Base-by-base conservation (phyloP, 2,888 invertebrate genomes). In the Catocala sponsa region DNA sequence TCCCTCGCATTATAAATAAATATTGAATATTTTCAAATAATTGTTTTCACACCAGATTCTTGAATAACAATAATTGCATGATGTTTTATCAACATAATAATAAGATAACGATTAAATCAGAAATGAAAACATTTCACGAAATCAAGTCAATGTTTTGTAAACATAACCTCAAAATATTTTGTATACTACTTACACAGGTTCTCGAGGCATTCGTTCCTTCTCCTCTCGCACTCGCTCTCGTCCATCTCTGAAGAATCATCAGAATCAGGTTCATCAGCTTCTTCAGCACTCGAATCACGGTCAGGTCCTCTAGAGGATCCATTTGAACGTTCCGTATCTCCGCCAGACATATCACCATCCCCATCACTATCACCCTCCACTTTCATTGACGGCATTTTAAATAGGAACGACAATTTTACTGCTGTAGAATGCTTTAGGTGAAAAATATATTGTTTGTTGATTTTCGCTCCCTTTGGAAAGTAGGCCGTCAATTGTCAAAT, bases 221-320 rank as follows among this genome's bases (percentile, higher is more conserved):
- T 95, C 63, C 96, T 95, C 84, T 98, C 98, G 79, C 98, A 98
- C 91, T 98, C 98, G 72, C 96, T 97, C 86, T 98, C 98, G 88
- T 99, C 98, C 97, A 99, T 97, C 91, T 99, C 99, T 59, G 97
- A 97, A 63, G 97, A 97, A 87, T 97, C 97, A 91, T 97, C 97
- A 12, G 97, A 97, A 78, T 97, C 97, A n/a, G 96, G 97, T 80
- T 97, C 97, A 79, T 97, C 97, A 59, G 96, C 97, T 77, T 96
- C 97, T 80, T 97, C 97, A 68, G 97, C 96, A 72, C 97, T 97
- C 76, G 97, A 97, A 78, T 96, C 96, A 15, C 95, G 91, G 63
- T 96, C 96, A 42, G 96, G 96, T 59, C 96, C 96, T 64, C 95
- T 94, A 57, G 96, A 96, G 5, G 96, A 95, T n/a, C 95, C 96